Base-by-base conservation (phyloP, 2,888 invertebrate species). In the Melanostoma scalare region DNA sequence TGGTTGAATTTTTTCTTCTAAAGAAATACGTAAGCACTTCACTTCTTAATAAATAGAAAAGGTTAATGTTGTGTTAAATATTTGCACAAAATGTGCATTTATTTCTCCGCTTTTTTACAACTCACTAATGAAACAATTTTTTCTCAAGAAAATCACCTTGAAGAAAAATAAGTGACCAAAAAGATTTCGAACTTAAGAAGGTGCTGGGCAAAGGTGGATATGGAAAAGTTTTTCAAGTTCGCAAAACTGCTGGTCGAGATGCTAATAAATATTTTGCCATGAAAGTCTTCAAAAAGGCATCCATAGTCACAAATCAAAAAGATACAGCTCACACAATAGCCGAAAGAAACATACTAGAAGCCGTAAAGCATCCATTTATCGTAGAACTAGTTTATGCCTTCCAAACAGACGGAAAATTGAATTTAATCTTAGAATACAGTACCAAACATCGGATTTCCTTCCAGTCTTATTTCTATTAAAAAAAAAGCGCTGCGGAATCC, bases 301-400 rank as follows among this genome's bases (percentile, higher is more conserved):
- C 98, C 61, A 99, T 99, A 90, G 98, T 99, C 81, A 94, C 99
- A 89, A 99, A 99, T 92, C 98, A 99, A 92, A 99, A 99, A 92
- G 99, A 99, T 92, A 99, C 99, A 79, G 99, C 99, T 82, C 99
- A 99, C 91, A 99, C 99, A 86, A 99, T 99, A 93, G 99, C 99
- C 85, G 99, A 99, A 92, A 94, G 99, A 90, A 99, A 99, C 92
- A 99, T 99, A 89, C 93, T 99, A 89, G 99, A 99, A 93, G 97
- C 98, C 89, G 98, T 99, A 0, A 99, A 99, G 97, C 99, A 99
- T 93, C 99, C 99, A 67, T 99, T 99, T 92, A 99, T 99, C 89
- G 99, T 99, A 88, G 98, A 99, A 93, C 93, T 99, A 91, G 97
- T 97, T 89, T 99, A 99, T 93, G 99, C 99, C 87, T 99, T 99